A percentile compares a stretch with the other conserved stretches of the same genome.
Conservation (phyloP, 2,113 vertebrate genomes). For the Pteronura brasiliensis region DNA sequence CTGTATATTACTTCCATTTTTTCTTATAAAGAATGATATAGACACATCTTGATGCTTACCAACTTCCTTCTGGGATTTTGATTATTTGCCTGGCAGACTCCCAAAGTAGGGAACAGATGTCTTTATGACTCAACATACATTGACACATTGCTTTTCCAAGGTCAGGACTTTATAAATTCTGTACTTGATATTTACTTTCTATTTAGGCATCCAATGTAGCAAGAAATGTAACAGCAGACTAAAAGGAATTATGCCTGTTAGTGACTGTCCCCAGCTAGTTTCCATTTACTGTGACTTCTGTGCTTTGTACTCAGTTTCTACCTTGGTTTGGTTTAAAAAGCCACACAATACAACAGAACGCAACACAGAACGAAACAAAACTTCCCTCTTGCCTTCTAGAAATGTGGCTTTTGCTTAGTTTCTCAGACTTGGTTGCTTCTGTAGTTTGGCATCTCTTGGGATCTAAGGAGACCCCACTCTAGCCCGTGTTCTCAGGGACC, state of each 20-base stretch:
- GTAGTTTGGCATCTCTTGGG: not conserved
- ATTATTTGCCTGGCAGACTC: not conserved
- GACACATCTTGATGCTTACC: not conserved
- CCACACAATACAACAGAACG: not conserved
- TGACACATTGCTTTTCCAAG: not conserved
- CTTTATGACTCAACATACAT: not conserved
- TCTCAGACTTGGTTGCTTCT: not conserved
- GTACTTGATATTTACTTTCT: not conserved
- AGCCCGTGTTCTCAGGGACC: not conserved
- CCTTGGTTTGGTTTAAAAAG: not conserved
- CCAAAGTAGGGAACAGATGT: not conserved
- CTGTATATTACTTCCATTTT: not conserved
- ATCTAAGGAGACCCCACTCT: not conserved
- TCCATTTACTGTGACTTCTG: not conserved
- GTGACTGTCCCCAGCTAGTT: not conserved
- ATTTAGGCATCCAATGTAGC: too few species aligned
- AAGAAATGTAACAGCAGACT: not conserved
- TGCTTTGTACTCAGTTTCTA: not conserved
- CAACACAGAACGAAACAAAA: not conserved
- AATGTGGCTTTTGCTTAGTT: not conserved
- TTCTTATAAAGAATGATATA: not conserved
- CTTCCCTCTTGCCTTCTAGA: not conserved
- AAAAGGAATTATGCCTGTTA: not conserved
- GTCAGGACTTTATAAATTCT: not conserved
- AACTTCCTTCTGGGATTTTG: not conserved